Evolutionary conservation across 2,113 vertebrate species (phyloP).

Genomic region (Probosciger aterrimus): DNA sequence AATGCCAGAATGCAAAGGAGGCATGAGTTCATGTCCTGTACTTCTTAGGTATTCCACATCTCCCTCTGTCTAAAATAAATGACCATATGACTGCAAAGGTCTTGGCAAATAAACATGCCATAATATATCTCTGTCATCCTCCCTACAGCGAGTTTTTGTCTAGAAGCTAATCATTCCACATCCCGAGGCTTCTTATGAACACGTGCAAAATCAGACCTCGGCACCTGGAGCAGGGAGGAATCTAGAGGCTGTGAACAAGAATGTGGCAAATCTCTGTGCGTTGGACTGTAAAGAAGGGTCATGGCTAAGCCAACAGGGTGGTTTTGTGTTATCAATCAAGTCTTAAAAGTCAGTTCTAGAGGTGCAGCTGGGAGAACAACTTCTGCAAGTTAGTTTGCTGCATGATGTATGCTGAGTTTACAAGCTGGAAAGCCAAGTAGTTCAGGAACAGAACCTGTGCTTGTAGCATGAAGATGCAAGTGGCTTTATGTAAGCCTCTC

Average conservation of each 20-base stretch:
- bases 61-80: slow-evolving; percentile 5
- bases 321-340: slow-evolving; percentile 29
- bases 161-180: slow-evolving; percentile 3
- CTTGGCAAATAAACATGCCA: slow-evolving; percentile 14
- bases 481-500: not conserved
- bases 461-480: not conserved
- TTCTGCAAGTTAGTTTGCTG: not conserved
- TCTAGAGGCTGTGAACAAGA: slow-evolving; percentile 3
- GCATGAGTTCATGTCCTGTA: not conserved
- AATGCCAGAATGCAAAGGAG: not conserved
- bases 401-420: not conserved
- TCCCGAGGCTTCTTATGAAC: not conserved
- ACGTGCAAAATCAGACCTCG: not conserved
- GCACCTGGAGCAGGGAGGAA: not conserved
- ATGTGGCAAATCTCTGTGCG: not conserved
- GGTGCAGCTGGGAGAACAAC: not conserved
- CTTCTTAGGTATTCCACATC: not conserved
- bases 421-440: not conserved
- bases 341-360: not conserved
- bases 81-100: slow-evolving; percentile 4
- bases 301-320: slow-evolving; percentile 2
- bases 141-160: slow-evolving; percentile 13
- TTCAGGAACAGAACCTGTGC: not conserved
- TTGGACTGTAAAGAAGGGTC: not conserved
- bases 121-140: slow-evolving; percentile 25